A percentile compares a stretch with the other conserved stretches of the same genome.
phyloP scores from a whole-genome alignment of 2,113 vertebrate species.

The Psilopsiagon aurifrons region DNA sequence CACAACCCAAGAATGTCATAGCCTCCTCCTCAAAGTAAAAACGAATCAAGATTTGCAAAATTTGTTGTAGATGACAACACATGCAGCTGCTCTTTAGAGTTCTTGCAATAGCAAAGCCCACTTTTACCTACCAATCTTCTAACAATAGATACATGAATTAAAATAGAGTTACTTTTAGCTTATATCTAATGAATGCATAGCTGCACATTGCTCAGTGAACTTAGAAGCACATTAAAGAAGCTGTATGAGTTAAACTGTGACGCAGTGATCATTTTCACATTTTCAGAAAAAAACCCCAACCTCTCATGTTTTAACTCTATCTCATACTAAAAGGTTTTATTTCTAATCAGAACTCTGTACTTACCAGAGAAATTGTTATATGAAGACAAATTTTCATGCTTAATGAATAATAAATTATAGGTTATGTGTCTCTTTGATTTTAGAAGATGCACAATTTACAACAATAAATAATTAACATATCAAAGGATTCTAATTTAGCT shows the following conservation, averaged over 20 bases:
- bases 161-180: background rate
- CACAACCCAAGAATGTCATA: background rate
- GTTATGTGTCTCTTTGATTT: constrained; percentile 76
- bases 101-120: background rate
- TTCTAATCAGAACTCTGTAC: constrained; percentile 60
- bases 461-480: constrained; percentile 81
- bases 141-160: background rate
- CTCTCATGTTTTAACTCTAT: constrained; percentile 20
- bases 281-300: constrained; percentile 1
- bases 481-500: constrained; percentile 75
- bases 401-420: constrained; percentile 81
- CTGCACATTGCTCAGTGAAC: background rate
- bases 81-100: background rate
- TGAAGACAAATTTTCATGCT: constrained; percentile 65
- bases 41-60: background rate
- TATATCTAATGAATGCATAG: background rate
- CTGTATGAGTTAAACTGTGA: background rate
- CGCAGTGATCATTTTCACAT: background rate
- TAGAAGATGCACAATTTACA: constrained; percentile 76
- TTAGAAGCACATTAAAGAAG: background rate
- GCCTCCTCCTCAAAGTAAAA: background rate
- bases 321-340: constrained; percentile 53
- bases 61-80: background rate
- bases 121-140: background rate
- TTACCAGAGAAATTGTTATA: constrained; percentile 56